Conservation (phyloP, 2,888 invertebrate species). For the Calameuta filiformis region DNA sequence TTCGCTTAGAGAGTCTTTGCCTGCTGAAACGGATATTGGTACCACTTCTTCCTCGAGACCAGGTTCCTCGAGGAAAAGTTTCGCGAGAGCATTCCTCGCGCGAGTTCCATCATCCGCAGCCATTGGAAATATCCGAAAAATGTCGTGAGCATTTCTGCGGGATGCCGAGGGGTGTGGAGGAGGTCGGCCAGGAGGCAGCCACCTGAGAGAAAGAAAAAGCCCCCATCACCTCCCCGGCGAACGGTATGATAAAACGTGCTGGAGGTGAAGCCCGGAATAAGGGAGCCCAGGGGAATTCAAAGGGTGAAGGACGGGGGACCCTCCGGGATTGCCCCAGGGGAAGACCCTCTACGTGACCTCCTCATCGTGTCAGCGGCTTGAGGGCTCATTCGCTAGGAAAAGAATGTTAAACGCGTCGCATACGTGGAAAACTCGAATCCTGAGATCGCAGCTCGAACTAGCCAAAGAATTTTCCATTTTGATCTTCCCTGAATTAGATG, state of each 20-base stretch:
- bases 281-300: background rate
- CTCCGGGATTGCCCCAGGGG: background rate
- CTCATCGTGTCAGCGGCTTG: conserved; percentile 17
- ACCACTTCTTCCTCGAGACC: background rate
- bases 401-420: conserved; percentile 1
- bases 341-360: conserved; percentile 13
- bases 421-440: background rate
- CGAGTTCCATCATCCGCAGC: background rate
- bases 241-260: background rate
- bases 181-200: no score
- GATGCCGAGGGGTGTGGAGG: background rate
- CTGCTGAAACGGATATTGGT: background rate
- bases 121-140: background rate
- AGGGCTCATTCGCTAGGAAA: background rate
- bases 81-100: background rate
- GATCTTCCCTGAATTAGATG: background rate
- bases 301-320: background rate
- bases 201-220: no score
- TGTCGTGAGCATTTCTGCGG: background rate
- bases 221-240: background rate
- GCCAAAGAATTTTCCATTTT: background rate
- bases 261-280: background rate
- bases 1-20: background rate
- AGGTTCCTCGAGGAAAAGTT: background rate
- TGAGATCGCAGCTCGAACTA: background rate